Evolutionary conservation across 2,888 invertebrate species (phyloP).

Genomic region (Ectemnius cavifrons): DNA sequence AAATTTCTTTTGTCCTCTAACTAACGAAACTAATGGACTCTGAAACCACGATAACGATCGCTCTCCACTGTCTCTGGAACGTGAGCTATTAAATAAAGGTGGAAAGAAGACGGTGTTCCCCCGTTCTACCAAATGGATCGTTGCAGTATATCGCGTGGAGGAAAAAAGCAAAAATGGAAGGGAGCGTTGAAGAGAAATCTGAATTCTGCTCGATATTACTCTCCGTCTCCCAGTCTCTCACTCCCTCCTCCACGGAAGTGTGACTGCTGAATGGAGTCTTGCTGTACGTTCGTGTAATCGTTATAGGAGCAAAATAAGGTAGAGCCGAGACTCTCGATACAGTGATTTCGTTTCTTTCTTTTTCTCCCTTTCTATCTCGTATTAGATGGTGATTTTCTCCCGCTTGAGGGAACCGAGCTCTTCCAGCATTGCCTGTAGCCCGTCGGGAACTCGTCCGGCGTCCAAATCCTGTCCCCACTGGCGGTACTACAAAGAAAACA

Average conservation of each 20-base stretch:
- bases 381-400: constrained; percentile 77
- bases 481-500: constrained; percentile 83
- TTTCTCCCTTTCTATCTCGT: constrained; percentile 33
- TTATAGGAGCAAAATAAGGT: constrained; percentile 24
- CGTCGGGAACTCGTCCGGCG: constrained; percentile 89
- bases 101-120: no score
- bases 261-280: neutral
- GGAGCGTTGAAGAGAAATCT: no score
- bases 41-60: no score
- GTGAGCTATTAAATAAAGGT: no score
- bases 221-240: neutral
- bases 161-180: no score
- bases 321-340: constrained; percentile 25
- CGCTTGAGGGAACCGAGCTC: constrained; percentile 86
- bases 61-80: no score
- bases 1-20: constrained; percentile 12
- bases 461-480: constrained; percentile 90
- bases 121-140: neutral
- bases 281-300: neutral
- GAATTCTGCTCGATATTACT: neutral
- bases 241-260: neutral
- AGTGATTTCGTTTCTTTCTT: constrained; percentile 41
- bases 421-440: constrained; percentile 86
- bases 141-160: neutral
- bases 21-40: no score